These are phyloP conservation scores for Euglossa dilemma DNA, from an alignment of 1,140 invertebrate species.

Conservation along the genomic window DNA sequence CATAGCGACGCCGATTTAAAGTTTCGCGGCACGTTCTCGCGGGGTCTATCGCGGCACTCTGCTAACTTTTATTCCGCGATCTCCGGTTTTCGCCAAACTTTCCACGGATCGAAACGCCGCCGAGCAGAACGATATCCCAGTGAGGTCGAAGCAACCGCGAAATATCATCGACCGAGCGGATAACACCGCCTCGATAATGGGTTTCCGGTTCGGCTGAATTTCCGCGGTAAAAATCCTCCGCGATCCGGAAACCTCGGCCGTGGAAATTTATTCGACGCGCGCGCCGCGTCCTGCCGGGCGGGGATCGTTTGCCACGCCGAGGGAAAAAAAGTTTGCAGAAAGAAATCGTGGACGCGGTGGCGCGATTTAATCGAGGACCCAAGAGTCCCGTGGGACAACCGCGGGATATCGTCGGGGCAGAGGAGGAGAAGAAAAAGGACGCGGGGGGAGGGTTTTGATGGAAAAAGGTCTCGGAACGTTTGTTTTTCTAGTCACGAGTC, in stretches of 20 bases:
- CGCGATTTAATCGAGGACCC: background rate
- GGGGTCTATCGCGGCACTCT: background rate
- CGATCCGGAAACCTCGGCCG: no score
- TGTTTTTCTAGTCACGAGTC: background rate
- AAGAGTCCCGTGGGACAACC: background rate
- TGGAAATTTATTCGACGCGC: background rate
- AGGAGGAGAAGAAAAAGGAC: no score
- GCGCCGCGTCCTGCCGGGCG: no score
- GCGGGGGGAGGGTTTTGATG: background rate
- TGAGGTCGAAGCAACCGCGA: slow-evolving; percentile 9
- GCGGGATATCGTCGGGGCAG: background rate
- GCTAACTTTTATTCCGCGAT: slow-evolving; percentile 49
- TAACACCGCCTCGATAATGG: background rate
- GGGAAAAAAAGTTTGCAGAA: background rate
- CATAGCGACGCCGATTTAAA: slow-evolving; percentile 47
- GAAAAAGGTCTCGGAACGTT: background rate
- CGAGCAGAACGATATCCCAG: background rate
- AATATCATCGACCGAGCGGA: background rate
- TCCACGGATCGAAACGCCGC: background rate
- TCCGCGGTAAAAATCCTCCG: background rate
- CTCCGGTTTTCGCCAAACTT: background rate
- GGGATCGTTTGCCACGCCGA: background rate
- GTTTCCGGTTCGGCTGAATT: background rate
- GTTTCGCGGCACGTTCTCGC: slow-evolving; percentile 20
- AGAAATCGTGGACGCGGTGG: background rate